Conservation (phyloP, 2,113 vertebrate species). For the Arothron firmamentum region DNA sequence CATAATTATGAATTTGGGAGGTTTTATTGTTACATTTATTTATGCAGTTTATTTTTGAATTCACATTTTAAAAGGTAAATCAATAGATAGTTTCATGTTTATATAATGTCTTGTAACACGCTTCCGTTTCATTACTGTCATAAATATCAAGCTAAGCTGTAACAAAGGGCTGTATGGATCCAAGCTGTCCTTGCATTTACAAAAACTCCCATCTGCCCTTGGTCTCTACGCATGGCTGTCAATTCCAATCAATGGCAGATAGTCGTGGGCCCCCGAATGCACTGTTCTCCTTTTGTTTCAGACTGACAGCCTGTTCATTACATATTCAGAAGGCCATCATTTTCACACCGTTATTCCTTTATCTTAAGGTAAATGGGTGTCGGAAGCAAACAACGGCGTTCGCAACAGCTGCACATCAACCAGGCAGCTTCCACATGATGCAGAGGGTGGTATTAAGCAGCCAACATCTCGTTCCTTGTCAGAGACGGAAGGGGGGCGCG, state of each 20-base stretch:
- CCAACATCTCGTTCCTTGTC: conserved; percentile 46
- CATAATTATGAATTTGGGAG: no score
- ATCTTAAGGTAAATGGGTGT: conserved; percentile 66
- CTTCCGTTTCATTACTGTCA: conserved; percentile 12
- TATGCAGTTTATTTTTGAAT: no score
- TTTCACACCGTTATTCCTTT: conserved; percentile 60
- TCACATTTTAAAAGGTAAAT: no score
- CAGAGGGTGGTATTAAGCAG: conserved; percentile 52
- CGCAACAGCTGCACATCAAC: conserved; percentile 66
- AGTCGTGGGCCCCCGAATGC: conserved; percentile 29
- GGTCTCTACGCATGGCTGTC: conserved; percentile 40
- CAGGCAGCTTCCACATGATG: conserved; percentile 44
- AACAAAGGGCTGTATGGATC: conserved; percentile 44
- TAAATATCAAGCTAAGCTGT: conserved; percentile 5
- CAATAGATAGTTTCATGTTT: no score
- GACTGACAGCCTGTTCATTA: conserved; percentile 65
- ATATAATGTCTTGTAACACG: no score
- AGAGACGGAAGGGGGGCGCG: not conserved
- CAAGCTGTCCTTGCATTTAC: not conserved
- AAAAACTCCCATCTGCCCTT: conserved; percentile 18
- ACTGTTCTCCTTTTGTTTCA: conserved; percentile 33
- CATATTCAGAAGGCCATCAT: conserved; percentile 56
- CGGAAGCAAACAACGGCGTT: conserved; percentile 65
- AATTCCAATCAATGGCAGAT: conserved; percentile 43
- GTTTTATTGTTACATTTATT: no score